phyloP scores from a whole-genome alignment of 2,113 vertebrate species.

The Toxotes chatareus region DNA sequence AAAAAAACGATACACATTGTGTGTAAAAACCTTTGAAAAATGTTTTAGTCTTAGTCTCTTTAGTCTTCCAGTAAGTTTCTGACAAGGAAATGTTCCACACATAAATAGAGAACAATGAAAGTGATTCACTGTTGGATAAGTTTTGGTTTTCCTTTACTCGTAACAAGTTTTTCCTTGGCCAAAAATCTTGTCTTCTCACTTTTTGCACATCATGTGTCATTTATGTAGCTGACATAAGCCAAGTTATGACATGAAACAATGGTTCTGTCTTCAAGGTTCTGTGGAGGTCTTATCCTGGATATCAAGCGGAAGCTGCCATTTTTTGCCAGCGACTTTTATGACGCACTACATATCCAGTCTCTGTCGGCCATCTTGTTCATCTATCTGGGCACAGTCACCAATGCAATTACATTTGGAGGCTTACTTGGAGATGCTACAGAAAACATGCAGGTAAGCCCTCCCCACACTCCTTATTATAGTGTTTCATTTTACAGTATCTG shows the following conservation, averaged over 20 bases:
- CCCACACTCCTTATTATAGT: no score
- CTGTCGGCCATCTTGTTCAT: constrained; percentile 97
- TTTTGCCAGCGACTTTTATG: constrained; percentile 96
- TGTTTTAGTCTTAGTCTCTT: neutral
- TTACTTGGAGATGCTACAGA: constrained; percentile 97
- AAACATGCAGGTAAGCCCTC: constrained; percentile 93
- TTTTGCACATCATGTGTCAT: neutral
- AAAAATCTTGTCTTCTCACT: neutral
- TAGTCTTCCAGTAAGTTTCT: neutral
- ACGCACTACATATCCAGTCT: constrained; percentile 94
- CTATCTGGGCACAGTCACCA: constrained; percentile 97
- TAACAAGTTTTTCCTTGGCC: neutral
- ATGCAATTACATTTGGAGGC: constrained; percentile 98
- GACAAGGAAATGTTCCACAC: constrained; percentile 20
- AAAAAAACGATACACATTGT: neutral
- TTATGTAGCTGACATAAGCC: neutral
- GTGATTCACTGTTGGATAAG: neutral
- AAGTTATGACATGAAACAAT: rapidly evolving
- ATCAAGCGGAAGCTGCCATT: constrained; percentile 95
- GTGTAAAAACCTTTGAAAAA: neutral
- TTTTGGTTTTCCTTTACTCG: neutral
- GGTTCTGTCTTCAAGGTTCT: constrained; percentile 86
- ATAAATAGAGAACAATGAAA: neutral
- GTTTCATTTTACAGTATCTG: no score
- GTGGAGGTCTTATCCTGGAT: constrained; percentile 94